These are phyloP conservation scores for Ciona savignyi DNA, from an alignment of 23 tunicate species.

Conservation along the genomic window DNA sequence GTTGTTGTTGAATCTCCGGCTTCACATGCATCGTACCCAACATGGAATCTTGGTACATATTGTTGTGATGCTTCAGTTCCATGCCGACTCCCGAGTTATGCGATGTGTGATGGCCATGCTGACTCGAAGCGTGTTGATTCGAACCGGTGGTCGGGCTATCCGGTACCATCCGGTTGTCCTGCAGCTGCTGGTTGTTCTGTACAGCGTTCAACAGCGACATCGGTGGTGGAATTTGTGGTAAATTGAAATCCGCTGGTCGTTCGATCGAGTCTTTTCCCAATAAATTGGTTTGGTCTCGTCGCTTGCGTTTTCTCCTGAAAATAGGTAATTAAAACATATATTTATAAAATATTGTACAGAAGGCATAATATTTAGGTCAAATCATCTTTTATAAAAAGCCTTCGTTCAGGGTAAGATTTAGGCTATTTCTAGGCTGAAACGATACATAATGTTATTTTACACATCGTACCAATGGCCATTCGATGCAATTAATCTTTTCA, in stretches of 20 bases:
- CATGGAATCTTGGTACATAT: constrained; percentile 9
- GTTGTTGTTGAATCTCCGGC: constrained; percentile 67
- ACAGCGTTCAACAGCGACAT: constrained; percentile 34
- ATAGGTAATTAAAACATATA: too few species aligned
- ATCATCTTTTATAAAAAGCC: too few species aligned
- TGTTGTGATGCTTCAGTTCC: constrained; percentile 37
- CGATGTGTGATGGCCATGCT: constrained; percentile 3
- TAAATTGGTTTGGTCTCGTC: constrained; percentile 47
- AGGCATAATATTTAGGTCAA: too few species aligned
- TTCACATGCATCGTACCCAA: constrained; percentile 71
- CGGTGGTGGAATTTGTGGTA: constrained; percentile 92
- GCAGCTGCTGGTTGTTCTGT: constrained; percentile 17
- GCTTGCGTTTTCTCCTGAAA: constrained; percentile 89
- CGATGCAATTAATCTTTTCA: too few species aligned
- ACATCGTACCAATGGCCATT: too few species aligned
- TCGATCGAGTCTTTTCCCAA: constrained; percentile 42
- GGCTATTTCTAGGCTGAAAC: too few species aligned
- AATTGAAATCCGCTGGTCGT: constrained; percentile 66
- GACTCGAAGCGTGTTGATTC: constrained; percentile 2
- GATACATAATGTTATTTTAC: too few species aligned
- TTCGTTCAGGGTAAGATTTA: too few species aligned
- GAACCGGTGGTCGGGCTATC: neutral
- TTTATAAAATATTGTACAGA: too few species aligned
- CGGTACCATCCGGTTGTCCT: constrained; percentile 16
- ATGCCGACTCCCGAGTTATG: constrained; percentile 22